A percentile compares a stretch with the other conserved stretches of the same genome.
Conservation (phyloP, 2,888 invertebrate species). For the Chydorus sphaericus region DNA sequence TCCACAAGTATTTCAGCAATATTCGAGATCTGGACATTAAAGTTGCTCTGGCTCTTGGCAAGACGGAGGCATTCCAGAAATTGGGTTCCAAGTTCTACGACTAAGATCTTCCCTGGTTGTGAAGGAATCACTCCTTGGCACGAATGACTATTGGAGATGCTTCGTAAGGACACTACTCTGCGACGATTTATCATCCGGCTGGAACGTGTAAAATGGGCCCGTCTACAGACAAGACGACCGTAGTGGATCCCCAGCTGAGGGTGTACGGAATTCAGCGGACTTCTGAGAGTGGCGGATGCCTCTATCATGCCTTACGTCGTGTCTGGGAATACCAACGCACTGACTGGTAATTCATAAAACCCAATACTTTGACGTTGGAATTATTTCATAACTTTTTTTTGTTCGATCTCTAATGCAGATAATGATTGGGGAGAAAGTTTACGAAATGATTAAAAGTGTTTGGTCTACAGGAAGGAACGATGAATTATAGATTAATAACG, state of each 20-base stretch:
- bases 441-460: slow-evolving; percentile 46
- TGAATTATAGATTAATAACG: too few relatives aligned
- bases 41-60: slow-evolving; percentile 44
- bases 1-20: slow-evolving; percentile 33
- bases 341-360: slow-evolving; percentile 69
- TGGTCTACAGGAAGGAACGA: too few relatives aligned
- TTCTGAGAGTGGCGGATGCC: slow-evolving; percentile 52
- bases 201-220: slow-evolving; percentile 56
- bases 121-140: slow-evolving; percentile 58
- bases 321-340: slow-evolving; percentile 51
- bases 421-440: slow-evolving; percentile 50
- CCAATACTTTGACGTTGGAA: slow-evolving; percentile 54
- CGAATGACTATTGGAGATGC: slow-evolving; percentile 78
- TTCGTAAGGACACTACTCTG: slow-evolving; percentile 64
- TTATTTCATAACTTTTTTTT: background rate
- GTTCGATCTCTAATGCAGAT: slow-evolving; percentile 19
- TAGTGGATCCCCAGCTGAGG: slow-evolving; percentile 47
- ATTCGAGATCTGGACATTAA: slow-evolving; percentile 45
- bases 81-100: slow-evolving; percentile 63
- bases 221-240: slow-evolving; percentile 39
- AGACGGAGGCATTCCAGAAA: slow-evolving; percentile 39
- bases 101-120: slow-evolving; percentile 63
- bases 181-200: slow-evolving; percentile 42
- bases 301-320: slow-evolving; percentile 49
- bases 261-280: slow-evolving; percentile 46